These are phyloP conservation scores for Rhagoletis zephyria DNA, from an alignment of 1,140 invertebrate species.

Conservation along the genomic window DNA sequence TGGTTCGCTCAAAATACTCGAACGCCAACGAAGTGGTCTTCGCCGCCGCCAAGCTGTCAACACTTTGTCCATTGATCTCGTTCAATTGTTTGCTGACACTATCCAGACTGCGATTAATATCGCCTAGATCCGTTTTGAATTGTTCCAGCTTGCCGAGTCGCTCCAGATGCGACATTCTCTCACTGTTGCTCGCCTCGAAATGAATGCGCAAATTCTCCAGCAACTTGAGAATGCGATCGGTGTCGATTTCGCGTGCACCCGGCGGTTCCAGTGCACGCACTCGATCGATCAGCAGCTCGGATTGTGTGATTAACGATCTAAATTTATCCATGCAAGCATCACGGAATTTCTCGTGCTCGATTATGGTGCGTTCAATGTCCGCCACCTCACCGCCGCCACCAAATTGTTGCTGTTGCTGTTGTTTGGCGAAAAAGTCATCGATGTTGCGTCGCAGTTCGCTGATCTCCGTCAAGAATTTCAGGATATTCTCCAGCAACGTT, in stretches of 20 bases:
- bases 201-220: slow-evolving; percentile 75
- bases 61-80: slow-evolving; percentile 80
- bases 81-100: slow-evolving; percentile 79
- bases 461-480: slow-evolving; percentile 69
- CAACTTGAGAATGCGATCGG: slow-evolving; percentile 79
- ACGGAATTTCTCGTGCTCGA: slow-evolving; percentile 72
- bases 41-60: slow-evolving; percentile 81
- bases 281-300: slow-evolving; percentile 70
- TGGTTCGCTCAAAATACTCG: slow-evolving; percentile 85
- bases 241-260: slow-evolving; percentile 80
- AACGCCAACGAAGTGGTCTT: slow-evolving; percentile 82
- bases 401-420: slow-evolving; percentile 57
- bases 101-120: slow-evolving; percentile 83
- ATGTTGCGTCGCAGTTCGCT: slow-evolving; percentile 67
- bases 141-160: slow-evolving; percentile 80
- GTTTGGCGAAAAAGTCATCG: slow-evolving; percentile 65
- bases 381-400: background rate
- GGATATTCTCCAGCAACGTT: slow-evolving; percentile 81
- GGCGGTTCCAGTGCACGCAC: slow-evolving; percentile 79
- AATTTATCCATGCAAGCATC: slow-evolving; percentile 72
- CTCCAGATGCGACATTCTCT: slow-evolving; percentile 78
- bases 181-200: slow-evolving; percentile 75
- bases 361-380: slow-evolving; percentile 66
- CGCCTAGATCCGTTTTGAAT: slow-evolving; percentile 78
- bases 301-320: slow-evolving; percentile 72